Conservation (phyloP, 2,113 vertebrate genomes). For the Stegastes partitus region DNA sequence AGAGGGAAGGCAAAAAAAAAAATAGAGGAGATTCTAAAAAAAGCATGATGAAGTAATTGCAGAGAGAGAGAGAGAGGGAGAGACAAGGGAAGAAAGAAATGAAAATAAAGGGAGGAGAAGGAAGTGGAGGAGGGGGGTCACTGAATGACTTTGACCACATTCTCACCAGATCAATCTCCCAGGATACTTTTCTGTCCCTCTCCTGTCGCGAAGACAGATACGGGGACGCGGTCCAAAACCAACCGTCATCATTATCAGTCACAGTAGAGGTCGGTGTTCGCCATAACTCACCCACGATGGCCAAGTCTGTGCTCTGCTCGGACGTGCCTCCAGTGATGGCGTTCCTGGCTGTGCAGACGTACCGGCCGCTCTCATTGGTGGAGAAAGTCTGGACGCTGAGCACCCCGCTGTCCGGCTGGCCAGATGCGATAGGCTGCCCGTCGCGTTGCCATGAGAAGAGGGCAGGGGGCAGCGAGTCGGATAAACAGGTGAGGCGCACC, state of each 20-base stretch:
- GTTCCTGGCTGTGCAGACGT: slow-evolving; percentile 79
- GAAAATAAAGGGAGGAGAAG: slow-evolving; percentile 46
- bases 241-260: slow-evolving; percentile 63
- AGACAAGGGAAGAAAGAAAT: slow-evolving; percentile 12
- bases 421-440: slow-evolving; percentile 59
- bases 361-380: slow-evolving; percentile 72
- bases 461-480: slow-evolving; percentile 80
- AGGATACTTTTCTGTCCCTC: slow-evolving; percentile 55
- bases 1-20: slow-evolving; percentile 20
- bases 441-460: slow-evolving; percentile 79
- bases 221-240: slow-evolving; percentile 57
- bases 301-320: slow-evolving; percentile 63
- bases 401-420: slow-evolving; percentile 66
- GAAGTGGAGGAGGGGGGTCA: slow-evolving; percentile 51
- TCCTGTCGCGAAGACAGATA: slow-evolving; percentile 72
- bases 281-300: slow-evolving; percentile 81
- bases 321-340: slow-evolving; percentile 66
- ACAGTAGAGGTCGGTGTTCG: slow-evolving; percentile 29
- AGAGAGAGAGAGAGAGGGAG: slow-evolving; percentile 20
- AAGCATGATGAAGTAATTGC: slow-evolving; percentile 50
- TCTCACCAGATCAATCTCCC: slow-evolving; percentile 72
- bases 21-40: slow-evolving; percentile 38
- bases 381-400: slow-evolving; percentile 80
- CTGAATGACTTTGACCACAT: slow-evolving; percentile 73
- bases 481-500: slow-evolving; percentile 75